Evolutionary conservation across 1,140 invertebrate species (phyloP).

Genomic region (Schlechtendalia chinensis): DNA sequence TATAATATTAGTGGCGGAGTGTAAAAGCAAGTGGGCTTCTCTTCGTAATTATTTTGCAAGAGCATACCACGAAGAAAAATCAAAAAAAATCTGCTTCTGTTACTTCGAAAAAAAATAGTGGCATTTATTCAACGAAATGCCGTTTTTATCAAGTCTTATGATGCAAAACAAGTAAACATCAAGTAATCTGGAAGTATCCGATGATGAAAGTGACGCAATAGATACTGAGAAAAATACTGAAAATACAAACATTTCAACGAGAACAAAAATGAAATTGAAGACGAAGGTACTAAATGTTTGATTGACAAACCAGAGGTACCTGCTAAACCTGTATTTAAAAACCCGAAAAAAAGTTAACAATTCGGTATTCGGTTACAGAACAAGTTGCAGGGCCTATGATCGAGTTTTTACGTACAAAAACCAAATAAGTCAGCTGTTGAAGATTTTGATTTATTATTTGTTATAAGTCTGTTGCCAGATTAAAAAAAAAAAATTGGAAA

Average conservation of each 20-base stretch:
- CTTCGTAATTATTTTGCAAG: conserved; percentile 17
- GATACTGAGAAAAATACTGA: not conserved
- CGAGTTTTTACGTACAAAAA: not conserved
- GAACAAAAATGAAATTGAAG: not conserved
- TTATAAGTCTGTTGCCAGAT: no score
- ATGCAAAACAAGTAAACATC: not conserved
- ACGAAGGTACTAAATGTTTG: not conserved
- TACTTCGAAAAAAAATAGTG: conserved; percentile 2
- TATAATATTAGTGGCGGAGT: conserved; percentile 10
- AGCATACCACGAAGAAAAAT: not conserved
- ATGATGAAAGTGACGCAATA: not conserved
- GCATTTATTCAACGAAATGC: conserved; percentile 12
- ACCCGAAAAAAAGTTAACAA: not conserved
- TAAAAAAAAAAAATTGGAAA: not conserved
- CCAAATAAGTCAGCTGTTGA: no score
- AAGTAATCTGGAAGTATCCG: conserved; percentile 11
- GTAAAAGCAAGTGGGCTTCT: conserved; percentile 6
- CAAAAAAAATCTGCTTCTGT: conserved; percentile 8
- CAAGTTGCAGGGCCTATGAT: not conserved
- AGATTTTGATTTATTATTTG: no score
- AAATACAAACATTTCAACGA: not conserved
- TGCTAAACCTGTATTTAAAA: conserved; percentile 9
- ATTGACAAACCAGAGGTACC: not conserved
- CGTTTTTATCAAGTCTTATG: conserved; percentile 9
- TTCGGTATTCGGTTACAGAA: not conserved